These are phyloP conservation scores for Acanthochromis polyacanthus DNA, from an alignment of 2,113 vertebrate species.

Conservation along the genomic window DNA sequence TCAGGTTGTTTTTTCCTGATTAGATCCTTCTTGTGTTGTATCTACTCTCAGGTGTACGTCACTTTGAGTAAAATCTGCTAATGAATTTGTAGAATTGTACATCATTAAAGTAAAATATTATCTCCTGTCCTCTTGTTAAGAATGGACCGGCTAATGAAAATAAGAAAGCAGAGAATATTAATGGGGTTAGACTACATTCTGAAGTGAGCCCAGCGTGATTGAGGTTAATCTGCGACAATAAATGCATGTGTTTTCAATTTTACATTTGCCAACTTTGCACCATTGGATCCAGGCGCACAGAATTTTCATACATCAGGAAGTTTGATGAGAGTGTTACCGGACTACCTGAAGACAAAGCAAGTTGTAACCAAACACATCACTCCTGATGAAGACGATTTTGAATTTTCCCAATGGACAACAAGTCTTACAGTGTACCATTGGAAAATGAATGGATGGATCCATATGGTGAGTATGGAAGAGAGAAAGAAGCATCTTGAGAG, in stretches of 20 bases:
- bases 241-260: neutral
- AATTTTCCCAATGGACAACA: neutral
- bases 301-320: neutral
- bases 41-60: no score
- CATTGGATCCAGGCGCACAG: neutral
- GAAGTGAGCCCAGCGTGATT: neutral
- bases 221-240: neutral
- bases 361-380: neutral
- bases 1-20: no score
- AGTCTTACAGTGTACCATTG: no score
- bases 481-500: neutral
- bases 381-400: constrained; percentile 32
- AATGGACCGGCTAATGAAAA: no score
- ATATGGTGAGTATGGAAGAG: constrained; percentile 61
- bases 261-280: constrained; percentile 3
- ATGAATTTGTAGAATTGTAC: no score
- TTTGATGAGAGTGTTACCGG: constrained; percentile 10
- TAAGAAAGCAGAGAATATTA: no score
- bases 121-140: no score
- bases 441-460: constrained; percentile 8
- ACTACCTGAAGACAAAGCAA: constrained; percentile 29
- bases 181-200: neutral
- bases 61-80: no score
- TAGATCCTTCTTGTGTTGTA: no score
- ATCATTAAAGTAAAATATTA: no score